Conservation (phyloP, 1,140 invertebrate genomes). For the Nautilus pompilius region DNA sequence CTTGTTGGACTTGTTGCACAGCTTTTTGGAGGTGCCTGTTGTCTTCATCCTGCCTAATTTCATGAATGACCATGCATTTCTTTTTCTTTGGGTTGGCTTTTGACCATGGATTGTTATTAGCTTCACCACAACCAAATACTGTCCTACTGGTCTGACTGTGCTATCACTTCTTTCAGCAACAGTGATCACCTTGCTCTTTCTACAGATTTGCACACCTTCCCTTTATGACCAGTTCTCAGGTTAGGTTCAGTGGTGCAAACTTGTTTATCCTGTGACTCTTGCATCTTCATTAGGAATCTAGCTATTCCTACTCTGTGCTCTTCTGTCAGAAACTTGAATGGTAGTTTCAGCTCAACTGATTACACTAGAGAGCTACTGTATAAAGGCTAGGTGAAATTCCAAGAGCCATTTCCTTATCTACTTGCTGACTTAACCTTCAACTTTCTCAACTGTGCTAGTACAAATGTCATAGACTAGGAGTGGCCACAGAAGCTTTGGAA, state of each 20-base stretch:
- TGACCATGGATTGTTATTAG: neutral
- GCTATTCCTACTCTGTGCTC: neutral
- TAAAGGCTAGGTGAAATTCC: neutral
- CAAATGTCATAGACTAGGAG: neutral
- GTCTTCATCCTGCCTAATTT: neutral
- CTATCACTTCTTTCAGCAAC: neutral
- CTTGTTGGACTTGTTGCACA: neutral
- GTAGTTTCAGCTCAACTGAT: neutral
- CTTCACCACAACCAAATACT: neutral
- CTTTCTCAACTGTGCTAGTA: neutral
- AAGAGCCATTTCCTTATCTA: neutral
- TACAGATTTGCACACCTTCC: neutral
- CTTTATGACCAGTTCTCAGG: neutral
- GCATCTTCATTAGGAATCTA: neutral
- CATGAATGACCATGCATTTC: neutral
- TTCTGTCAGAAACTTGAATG: neutral
- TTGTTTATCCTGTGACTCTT: neutral
- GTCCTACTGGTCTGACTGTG: neutral
- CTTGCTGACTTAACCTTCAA: neutral
- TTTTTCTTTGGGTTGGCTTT: neutral
- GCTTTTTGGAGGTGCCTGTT: neutral
- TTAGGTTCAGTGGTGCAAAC: neutral
- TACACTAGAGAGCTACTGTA: neutral
- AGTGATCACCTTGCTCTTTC: neutral
- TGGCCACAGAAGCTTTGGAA: neutral